A percentile compares a stretch with the other conserved stretches of the same genome.
These are phyloP conservation scores for Macrobrachium rosenbergii DNA, from an alignment of 1,140 invertebrate genomes.

Conservation along the genomic window DNA sequence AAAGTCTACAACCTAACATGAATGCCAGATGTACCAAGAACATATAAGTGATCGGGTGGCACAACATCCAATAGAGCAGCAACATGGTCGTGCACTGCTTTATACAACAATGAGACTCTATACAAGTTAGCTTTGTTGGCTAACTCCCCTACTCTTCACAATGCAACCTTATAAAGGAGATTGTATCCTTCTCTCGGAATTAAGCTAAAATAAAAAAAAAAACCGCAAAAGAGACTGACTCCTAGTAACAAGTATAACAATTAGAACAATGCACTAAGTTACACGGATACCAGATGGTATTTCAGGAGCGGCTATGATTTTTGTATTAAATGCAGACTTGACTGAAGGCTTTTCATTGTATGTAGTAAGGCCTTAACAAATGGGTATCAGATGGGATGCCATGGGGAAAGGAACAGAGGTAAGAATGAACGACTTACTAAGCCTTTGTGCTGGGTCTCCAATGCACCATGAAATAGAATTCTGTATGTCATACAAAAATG, in stretches of 20 bases:
- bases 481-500: conserved; percentile 19
- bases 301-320: conserved; percentile 19
- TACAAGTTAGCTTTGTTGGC: conserved; percentile 18
- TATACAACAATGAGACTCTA: conserved; percentile 27
- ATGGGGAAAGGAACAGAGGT: background rate
- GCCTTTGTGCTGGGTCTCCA: conserved; percentile 10
- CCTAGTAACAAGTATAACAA: background rate
- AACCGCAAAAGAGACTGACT: conserved; percentile 28
- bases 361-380: conserved; percentile 5
- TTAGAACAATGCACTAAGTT: too few relatives aligned
- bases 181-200: conserved; percentile 18
- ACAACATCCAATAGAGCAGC: conserved; percentile 51
- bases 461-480: background rate
- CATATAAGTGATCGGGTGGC: conserved; percentile 38
- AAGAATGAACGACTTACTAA: conserved; percentile 14
- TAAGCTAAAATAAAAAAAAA: conserved; percentile 21
- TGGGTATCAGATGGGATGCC: background rate
- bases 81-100: conserved; percentile 53
- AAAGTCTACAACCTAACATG: conserved; percentile 46
- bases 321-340: conserved; percentile 25
- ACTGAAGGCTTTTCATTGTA: conserved; percentile 18
- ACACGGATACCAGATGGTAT: conserved; percentile 9
- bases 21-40: conserved; percentile 59
- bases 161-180: conserved; percentile 15
- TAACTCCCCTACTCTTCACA: conserved; percentile 16